phyloP scores from a whole-genome alignment of 2,113 vertebrate species.

The Serinus canaria region DNA sequence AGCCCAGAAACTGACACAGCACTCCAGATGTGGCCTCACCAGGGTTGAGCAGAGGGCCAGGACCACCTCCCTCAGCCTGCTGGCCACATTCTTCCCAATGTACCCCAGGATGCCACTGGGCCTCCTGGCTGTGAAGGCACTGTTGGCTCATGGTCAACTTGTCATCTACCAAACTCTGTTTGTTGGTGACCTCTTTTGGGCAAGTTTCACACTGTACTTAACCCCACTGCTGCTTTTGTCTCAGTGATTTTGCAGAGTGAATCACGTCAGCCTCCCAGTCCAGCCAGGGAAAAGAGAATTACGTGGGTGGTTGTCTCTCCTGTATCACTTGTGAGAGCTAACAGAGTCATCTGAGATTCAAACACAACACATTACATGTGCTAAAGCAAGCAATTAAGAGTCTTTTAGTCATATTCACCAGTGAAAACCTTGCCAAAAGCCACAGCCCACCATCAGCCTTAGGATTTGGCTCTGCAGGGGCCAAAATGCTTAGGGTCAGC shows the following conservation, averaged over 20 bases:
- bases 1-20: not conserved
- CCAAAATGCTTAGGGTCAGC: not conserved
- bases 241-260: not conserved
- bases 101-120: not conserved
- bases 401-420: not conserved
- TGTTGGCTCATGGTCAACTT: not conserved
- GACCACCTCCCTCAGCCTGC: not conserved
- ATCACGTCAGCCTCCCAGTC: not conserved
- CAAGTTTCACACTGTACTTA: not conserved
- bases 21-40: not conserved
- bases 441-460: not conserved
- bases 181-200: too few relatives aligned
- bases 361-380: not conserved
- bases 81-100: not conserved
- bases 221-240: not conserved
- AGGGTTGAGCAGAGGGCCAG: not conserved
- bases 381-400: not conserved
- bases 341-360: not conserved
- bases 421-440: not conserved
- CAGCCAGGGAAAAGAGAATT: not conserved
- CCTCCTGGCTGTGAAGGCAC: not conserved
- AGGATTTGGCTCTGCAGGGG: not conserved
- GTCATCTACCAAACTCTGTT: not conserved
- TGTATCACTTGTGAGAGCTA: not conserved
- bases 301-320: not conserved